phyloP scores from a whole-genome alignment of 2,888 invertebrate species.

The Punctoribates punctum region DNA sequence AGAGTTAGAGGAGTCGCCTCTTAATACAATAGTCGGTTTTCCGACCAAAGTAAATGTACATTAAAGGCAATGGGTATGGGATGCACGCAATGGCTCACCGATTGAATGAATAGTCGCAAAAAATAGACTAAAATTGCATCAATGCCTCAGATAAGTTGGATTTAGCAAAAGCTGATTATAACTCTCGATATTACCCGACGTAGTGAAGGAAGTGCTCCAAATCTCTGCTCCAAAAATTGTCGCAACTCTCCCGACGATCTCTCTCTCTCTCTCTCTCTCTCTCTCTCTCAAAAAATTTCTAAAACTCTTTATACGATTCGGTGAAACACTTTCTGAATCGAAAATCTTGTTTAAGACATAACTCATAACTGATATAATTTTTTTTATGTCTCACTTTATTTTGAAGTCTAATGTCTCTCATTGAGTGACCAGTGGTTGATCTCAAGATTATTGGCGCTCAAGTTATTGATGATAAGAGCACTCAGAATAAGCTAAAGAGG shows the following conservation, averaged over 20 bases:
- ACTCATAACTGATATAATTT: background rate
- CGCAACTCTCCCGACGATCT: background rate
- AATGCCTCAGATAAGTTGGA: background rate
- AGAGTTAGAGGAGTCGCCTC: background rate
- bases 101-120: background rate
- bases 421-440: background rate
- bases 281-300: no score
- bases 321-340: conserved; percentile 5
- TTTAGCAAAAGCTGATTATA: conserved; percentile 29
- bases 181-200: background rate
- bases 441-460: background rate
- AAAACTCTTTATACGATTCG: background rate
- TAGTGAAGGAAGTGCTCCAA: background rate
- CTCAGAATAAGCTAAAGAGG: background rate
- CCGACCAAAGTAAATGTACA: background rate
- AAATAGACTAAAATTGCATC: conserved; percentile 4
- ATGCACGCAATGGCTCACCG: conserved; percentile 21
- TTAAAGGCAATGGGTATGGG: conserved; percentile 27
- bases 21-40: background rate
- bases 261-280: conserved; percentile 13
- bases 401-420: background rate
- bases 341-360: background rate
- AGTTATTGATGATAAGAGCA: background rate
- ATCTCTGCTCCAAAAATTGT: background rate
- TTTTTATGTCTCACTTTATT: background rate